Conservation (phyloP, 2,113 vertebrate species). For the Ageneiosus marmoratus region DNA sequence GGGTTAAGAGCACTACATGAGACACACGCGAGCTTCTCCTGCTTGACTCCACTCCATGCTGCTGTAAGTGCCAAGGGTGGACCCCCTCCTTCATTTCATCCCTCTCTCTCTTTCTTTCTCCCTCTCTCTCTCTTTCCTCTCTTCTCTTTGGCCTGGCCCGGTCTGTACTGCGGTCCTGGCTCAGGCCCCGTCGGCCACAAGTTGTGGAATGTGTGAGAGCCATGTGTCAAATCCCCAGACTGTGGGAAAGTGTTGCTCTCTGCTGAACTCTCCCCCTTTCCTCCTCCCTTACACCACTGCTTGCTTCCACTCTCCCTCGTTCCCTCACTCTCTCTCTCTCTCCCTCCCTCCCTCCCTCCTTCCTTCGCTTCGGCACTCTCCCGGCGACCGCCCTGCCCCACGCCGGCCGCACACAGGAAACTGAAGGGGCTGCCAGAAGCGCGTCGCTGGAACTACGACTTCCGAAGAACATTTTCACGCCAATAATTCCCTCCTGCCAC, state of each 20-base stretch:
- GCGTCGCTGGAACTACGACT: slow-evolving; percentile 76
- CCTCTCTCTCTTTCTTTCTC: slow-evolving; percentile 24
- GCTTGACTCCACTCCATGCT: slow-evolving; percentile 68
- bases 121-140: slow-evolving; percentile 41
- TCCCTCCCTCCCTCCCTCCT: slow-evolving; percentile 14
- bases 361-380: slow-evolving; percentile 72
- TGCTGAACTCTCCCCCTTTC: slow-evolving; percentile 75
- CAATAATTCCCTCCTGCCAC: slow-evolving; percentile 60
- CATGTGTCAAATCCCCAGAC: slow-evolving; percentile 97
- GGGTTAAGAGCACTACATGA: slow-evolving; percentile 53
- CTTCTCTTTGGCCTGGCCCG: slow-evolving; percentile 72
- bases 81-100: slow-evolving; percentile 60
- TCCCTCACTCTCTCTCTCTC: slow-evolving; percentile 55
- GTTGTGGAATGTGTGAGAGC: slow-evolving; percentile 95
- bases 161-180: slow-evolving; percentile 58
- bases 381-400: slow-evolving; percentile 83
- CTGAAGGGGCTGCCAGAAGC: slow-evolving; percentile 78
- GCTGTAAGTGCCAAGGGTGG: slow-evolving; percentile 76
- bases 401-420: slow-evolving; percentile 77
- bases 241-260: slow-evolving; percentile 98
- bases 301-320: slow-evolving; percentile 27
- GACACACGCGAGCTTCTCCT: slow-evolving; percentile 51
- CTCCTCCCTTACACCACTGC: slow-evolving; percentile 38
- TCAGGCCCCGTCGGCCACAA: slow-evolving; percentile 78
- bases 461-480: slow-evolving; percentile 76